Evolutionary conservation across 1,140 invertebrate species (phyloP).

Genomic region (Aphelinus atriplicis): DNA sequence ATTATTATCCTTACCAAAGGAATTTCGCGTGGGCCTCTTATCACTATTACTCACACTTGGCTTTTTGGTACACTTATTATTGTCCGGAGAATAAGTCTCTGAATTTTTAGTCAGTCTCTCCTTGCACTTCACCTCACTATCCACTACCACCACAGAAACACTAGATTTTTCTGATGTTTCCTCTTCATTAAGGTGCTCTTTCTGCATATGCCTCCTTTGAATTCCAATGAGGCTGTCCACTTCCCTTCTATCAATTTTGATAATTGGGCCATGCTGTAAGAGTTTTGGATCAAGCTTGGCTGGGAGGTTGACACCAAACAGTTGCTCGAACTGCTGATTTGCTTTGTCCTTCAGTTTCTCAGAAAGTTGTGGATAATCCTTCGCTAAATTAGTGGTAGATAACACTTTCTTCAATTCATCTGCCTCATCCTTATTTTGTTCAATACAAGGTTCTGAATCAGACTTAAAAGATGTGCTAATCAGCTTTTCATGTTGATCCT

Average conservation of each 20-base stretch:
- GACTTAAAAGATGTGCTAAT: no score
- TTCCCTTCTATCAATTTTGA: constrained; percentile 29
- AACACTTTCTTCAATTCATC: background rate
- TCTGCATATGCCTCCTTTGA: background rate
- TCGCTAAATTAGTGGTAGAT: no score
- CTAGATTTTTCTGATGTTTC: no score
- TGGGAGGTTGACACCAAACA: constrained; percentile 10
- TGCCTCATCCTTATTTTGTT: background rate
- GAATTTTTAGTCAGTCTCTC: constrained; percentile 30
- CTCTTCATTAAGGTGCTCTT: no score
- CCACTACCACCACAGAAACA: background rate
- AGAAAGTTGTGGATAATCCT: no score
- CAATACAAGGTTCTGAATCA: background rate
- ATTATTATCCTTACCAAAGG: constrained; percentile 31
- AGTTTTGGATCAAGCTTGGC: constrained; percentile 18
- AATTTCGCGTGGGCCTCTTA: constrained; percentile 4
- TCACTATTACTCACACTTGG: constrained; percentile 8
- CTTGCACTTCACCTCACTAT: constrained; percentile 17
- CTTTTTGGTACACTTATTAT: constrained; percentile 35
- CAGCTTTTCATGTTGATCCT: no score
- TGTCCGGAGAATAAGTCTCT: background rate
- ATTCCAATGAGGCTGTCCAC: constrained; percentile 22
- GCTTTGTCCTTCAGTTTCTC: no score
- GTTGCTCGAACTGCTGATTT: background rate
- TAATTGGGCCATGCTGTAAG: background rate